Conservation (phyloP, 2,888 invertebrate genomes). For the Lobophora halterata region DNA sequence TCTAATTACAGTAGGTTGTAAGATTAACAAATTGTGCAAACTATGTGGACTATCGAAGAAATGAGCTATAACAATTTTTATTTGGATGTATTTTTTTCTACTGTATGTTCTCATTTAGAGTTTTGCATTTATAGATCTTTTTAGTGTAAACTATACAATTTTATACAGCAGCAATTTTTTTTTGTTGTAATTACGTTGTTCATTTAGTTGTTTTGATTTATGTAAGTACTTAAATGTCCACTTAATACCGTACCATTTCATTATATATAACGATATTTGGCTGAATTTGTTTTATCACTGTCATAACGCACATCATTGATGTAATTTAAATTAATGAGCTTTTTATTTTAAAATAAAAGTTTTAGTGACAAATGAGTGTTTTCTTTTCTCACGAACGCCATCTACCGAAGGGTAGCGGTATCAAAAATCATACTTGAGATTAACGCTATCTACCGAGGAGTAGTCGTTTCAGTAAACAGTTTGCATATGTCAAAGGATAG, state of each 20-base stretch:
- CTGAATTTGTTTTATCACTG: slow-evolving; percentile 54
- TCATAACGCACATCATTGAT: slow-evolving; percentile 76
- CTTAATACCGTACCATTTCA: slow-evolving; percentile 60
- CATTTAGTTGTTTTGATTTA: slow-evolving; percentile 42
- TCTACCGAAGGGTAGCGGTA: slow-evolving; percentile 13
- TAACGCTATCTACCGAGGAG: too few relatives aligned
- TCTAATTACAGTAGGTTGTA: slow-evolving; percentile 76
- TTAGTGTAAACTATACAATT: slow-evolving; percentile 70
- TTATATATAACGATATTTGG: slow-evolving; percentile 52
- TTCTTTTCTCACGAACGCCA: slow-evolving; percentile 11
- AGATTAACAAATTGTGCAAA: slow-evolving; percentile 77
- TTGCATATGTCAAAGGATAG: too few relatives aligned
- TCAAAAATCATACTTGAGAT: too few relatives aligned
- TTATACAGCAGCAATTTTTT: slow-evolving; percentile 52
- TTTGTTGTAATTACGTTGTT: slow-evolving; percentile 42
- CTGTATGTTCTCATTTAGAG: slow-evolving; percentile 74
- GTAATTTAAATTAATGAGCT: slow-evolving; percentile 74
- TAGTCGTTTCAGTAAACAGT: too few relatives aligned
- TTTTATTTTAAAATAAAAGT: slow-evolving; percentile 74
- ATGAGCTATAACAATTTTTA: slow-evolving; percentile 68
- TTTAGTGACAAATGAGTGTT: slow-evolving; percentile 52
- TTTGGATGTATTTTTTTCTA: slow-evolving; percentile 78
- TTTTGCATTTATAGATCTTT: slow-evolving; percentile 79
- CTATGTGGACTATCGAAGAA: slow-evolving; percentile 70
- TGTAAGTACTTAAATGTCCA: slow-evolving; percentile 72